These are phyloP conservation scores for Pogona vitticeps DNA, from an alignment of 2,113 vertebrate species.

Conservation along the genomic window DNA sequence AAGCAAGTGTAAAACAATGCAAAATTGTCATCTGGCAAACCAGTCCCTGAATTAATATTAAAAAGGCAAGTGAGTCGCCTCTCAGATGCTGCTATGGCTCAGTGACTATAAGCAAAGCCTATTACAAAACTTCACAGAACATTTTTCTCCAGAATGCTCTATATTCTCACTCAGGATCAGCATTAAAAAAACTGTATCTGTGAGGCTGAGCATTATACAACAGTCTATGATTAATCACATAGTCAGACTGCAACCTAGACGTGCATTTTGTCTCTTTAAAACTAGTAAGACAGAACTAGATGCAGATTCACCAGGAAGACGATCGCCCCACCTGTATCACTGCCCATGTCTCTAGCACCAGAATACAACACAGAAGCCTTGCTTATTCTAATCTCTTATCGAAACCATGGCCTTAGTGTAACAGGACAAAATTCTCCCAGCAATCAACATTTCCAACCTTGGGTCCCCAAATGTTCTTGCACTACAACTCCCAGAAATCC, in stretches of 20 bases:
- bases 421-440: background rate
- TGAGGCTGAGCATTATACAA: background rate
- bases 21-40: background rate
- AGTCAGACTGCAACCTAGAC: background rate
- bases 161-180: background rate
- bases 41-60: background rate
- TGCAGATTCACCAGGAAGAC: background rate
- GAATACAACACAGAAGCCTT: background rate
- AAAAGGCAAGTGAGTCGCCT: background rate
- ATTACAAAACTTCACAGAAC: background rate
- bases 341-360: background rate
- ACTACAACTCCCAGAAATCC: too few relatives aligned
- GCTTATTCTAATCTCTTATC: background rate
- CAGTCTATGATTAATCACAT: background rate
- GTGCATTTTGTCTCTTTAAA: background rate
- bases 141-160: background rate
- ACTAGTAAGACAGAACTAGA: too few relatives aligned
- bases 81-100: background rate
- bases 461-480: too few relatives aligned
- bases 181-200: background rate
- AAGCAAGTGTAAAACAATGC: too few relatives aligned
- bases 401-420: background rate
- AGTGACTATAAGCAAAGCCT: background rate
- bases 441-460: too few relatives aligned
- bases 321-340: background rate